phyloP scores from a whole-genome alignment of 2,797 vertebrate genomes.

The Sarcoramphus papa region DNA sequence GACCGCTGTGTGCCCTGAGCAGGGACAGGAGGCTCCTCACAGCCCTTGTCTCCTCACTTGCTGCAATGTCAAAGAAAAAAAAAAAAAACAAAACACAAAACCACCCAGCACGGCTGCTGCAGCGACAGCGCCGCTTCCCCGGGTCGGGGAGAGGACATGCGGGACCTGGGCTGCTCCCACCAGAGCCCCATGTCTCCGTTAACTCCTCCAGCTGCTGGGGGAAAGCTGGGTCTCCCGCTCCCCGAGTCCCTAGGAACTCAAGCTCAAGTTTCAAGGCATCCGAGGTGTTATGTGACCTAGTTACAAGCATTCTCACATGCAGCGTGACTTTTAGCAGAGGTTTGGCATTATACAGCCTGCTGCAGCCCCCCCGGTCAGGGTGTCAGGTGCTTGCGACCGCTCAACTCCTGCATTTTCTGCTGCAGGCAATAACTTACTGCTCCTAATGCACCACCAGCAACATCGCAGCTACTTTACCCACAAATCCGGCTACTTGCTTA shows the following conservation, averaged over 20 bases:
- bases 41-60: not conserved
- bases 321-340: not conserved
- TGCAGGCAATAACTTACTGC: not conserved
- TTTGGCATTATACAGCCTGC: not conserved
- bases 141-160: rapidly evolving
- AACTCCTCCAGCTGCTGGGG: not conserved
- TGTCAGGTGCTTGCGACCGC: not conserved
- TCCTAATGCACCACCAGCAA: not conserved
- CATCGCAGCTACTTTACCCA: not conserved
- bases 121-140: rapidly evolving
- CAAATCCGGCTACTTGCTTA: rapidly evolving
- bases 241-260: not conserved
- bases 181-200: not conserved
- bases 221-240: not conserved
- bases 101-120: not conserved
- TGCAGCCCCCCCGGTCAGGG: not conserved
- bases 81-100: not conserved
- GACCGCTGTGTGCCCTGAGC: not conserved
- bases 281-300: not conserved
- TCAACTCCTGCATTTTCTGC: not conserved
- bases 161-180: not conserved
- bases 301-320: not conserved
- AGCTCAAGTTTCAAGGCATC: not conserved
- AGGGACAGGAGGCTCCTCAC: not conserved
- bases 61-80: constrained; percentile 49